Base-by-base conservation (phyloP, 2,888 invertebrate species). In the Tetragonisca angustula region DNA sequence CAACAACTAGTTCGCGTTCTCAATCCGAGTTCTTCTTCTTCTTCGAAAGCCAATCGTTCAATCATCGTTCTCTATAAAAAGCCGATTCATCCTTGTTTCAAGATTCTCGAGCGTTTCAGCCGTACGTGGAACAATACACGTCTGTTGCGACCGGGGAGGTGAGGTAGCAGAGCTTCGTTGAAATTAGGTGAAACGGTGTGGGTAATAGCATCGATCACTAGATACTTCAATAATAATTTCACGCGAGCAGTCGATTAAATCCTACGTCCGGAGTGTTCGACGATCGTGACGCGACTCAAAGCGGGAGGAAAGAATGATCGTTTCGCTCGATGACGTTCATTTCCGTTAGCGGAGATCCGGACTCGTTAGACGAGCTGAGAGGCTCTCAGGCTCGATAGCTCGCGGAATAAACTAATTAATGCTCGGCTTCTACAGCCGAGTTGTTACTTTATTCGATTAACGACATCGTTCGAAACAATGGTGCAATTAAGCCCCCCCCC, bases 361-460 rank as follows among this genome's bases (percentile, higher is more conserved):
- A 32, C 73, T 77, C 70, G 70, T 72, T 73, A 70, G 67, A 43
- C 19, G 43, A 27, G 5, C 24, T 17, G 68, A 52, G 61, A 27
- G 32, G 61, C 61, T 71, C 70, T 50, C 54, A 2, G 49, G 19
- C 21, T 43, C 67, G 61, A 68, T 67, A 50, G 56, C 68, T 64
- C 68, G 71, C 49, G 62, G 59, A 72, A 81, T 81, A 76, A 72
- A 83, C 72, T 76, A 83, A 83, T 83, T 83, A 81, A 76, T 81
- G 54, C 65, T 36, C 36, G 71, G 32, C 43, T 72, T 43, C 72
- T 73, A 62, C 36, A 27, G 15, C 15, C 19, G 80, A 64, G 56
- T 74, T 68, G 80, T 36, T 52, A 70, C 64, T 74, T 82, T 69
- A 82, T 74, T 81, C 73, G 81, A 82, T 82, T 74, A 82, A 81